Conservation (phyloP, 2,113 vertebrate species). For the Heterocephalus glaber region DNA sequence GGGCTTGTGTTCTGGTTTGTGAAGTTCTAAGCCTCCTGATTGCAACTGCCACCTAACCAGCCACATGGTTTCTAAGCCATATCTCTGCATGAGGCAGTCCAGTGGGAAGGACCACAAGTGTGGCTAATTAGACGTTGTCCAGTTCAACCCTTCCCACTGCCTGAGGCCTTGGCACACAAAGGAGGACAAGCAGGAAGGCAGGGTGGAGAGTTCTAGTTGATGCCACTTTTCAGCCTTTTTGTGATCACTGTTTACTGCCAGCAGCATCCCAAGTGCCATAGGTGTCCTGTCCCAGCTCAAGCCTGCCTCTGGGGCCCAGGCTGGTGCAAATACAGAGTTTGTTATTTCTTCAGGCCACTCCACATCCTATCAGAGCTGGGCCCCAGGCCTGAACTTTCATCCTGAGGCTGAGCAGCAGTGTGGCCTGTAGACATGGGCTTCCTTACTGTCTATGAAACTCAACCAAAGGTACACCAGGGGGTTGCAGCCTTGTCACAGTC, state of each 20-base stretch:
- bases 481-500: slow-evolving; percentile 92
- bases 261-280: background rate
- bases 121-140: background rate
- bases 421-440: background rate
- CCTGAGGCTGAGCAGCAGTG: slow-evolving; percentile 1
- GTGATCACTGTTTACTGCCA: background rate
- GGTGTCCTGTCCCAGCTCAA: background rate
- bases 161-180: background rate
- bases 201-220: background rate
- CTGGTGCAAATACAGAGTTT: background rate
- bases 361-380: background rate
- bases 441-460: slow-evolving; percentile 60
- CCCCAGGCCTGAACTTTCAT: background rate
- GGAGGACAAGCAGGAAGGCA: background rate
- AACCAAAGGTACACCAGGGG: slow-evolving; percentile 94
- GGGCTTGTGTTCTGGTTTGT: background rate
- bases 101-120: background rate
- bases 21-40: background rate
- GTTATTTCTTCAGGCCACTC: background rate
- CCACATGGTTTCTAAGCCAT: background rate
- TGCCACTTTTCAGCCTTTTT: background rate
- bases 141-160: background rate
- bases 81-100: background rate
- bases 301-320: background rate
- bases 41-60: background rate